Base-by-base conservation (phyloP, 2,797 vertebrate species). In the Dermochelys coriacea region DNA sequence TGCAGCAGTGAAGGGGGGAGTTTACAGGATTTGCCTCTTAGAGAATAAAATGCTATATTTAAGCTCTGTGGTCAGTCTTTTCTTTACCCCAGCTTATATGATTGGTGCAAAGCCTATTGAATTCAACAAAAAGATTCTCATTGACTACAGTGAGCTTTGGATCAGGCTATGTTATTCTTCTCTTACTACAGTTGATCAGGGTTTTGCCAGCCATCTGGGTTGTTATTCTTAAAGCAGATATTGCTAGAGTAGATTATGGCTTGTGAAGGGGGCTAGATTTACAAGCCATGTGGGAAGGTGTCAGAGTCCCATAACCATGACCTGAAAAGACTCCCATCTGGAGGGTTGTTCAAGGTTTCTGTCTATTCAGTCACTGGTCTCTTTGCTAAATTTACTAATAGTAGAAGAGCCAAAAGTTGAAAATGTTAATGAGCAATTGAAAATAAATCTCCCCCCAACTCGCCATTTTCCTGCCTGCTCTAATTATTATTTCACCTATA, bases 401-500 rank as follows among this genome's bases (percentile, higher is more conserved):
- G 59, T 8, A 34, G 59, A 61, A 61, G 31, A 31, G 14, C 14
- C 59, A 61, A 79, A 86, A 61, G 8, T 37, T 84, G 86, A 25
- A 77, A 87, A 78, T 25, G 23, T 61, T 25, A 4, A 6, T 16
- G 87, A 85, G 47, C 86, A 84, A 80, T 23, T 84, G 47, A 74
- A 87, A 84, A n/a, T 25, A 52, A 6, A 1, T 47, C 2, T 5
- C 11, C 3, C 8, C 5, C 1, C 2, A 12, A 41, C 27, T 41
- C 41, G 41, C 31, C 1, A 11, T 88, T 82, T 90, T 88, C 41
- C 47, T 19, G 61, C 37, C 5, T 3, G 27, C 18, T 64, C 45
- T 2, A 54, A 34, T 34, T 75, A 31, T 49, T 85, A 59, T 77
- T 84, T 25, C 19, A 4, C 10, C 4, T 54, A 10, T n/a, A 54